A percentile compares a stretch with the other conserved stretches of the same genome.
phyloP scores from a whole-genome alignment of 2,113 vertebrate genomes.

The Octodon degus region DNA sequence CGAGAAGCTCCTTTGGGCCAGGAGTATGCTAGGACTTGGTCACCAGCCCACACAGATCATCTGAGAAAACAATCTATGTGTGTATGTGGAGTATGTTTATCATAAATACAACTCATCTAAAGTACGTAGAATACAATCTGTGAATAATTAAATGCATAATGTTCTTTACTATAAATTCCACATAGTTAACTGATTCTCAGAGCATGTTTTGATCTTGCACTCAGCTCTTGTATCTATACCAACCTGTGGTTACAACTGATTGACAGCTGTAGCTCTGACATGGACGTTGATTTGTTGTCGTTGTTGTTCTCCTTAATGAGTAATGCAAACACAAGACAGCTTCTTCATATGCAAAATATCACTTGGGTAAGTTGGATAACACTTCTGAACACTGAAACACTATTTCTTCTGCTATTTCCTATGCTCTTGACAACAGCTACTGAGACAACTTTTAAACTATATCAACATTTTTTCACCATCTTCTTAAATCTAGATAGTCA shows the following conservation, averaged over 20 bases:
- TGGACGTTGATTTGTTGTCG: not conserved
- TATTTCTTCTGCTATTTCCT: not conserved
- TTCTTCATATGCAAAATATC: not conserved
- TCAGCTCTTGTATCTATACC: not conserved
- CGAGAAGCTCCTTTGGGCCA: not conserved
- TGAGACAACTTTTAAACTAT: not conserved
- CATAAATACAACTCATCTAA: not conserved
- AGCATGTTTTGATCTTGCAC: not conserved
- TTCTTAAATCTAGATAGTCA: not conserved
- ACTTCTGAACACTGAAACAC: not conserved
- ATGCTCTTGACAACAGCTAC: not conserved
- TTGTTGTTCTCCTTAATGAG: not conserved
- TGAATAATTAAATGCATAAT: not conserved
- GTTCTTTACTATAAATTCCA: not conserved
- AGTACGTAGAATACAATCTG: not conserved
- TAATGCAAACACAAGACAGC: not conserved
- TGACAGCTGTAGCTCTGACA: not conserved
- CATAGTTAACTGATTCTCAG: not conserved
- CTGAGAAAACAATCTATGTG: not conserved
- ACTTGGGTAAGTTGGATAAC: not conserved
- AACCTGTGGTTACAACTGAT: not conserved
- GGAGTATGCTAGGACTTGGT: not conserved
- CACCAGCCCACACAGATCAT: not conserved
- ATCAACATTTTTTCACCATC: not conserved
- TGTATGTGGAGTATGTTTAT: not conserved